Evolutionary conservation across 2,888 invertebrate genomes (phyloP), one percentile per base, ranked within the genome.

Genomic region (Nemoura dubitans): DNA sequence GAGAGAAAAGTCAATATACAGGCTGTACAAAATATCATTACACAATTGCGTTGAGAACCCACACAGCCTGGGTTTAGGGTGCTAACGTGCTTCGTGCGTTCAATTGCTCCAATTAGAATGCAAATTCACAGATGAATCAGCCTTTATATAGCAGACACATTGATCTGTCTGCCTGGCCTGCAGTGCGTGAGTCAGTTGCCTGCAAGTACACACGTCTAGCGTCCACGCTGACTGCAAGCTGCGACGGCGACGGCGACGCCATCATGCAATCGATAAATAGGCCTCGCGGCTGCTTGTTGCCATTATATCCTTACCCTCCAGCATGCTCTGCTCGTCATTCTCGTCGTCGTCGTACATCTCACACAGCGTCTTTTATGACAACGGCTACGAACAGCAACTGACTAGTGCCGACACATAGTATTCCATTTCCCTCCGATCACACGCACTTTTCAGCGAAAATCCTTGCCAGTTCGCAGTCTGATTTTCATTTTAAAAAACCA

Each of bases 271-370:
- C 59, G 59, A 59, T 59, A 59, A 59, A 59, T 14, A 21, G 16
- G 59, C 14, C 59, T 59, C 21, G 36, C 36, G 14, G 59, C 59
- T 59, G 59, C 16, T 59, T 21, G 59, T 21, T 59, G 59, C 21
- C 21, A 59, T 59, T 59, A 21, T 59, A 83, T 78, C 25, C 90
- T 91, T 91, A 92, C 92, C 92, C 90, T 92, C 91, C 29, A 92
- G 91, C 92, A 92, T 92, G 89, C 91, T 91, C 89, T 91, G 90
- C 88, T 91, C 91, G 88, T 90, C 89, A 88, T 91, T 91, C 88
- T 91, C 91, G 88, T 92, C 92, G 87, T 90, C 90, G 87, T 91
- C 90, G 88, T 90, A 90, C 87, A 90, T 59, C 26, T 84, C 76
- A 14, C 14, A 21, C 26, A 43, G 26, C 83, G 25, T 83, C 21